These are phyloP conservation scores for Ylistrum balloti DNA, from an alignment of 1,140 invertebrate genomes.

Conservation along the genomic window DNA sequence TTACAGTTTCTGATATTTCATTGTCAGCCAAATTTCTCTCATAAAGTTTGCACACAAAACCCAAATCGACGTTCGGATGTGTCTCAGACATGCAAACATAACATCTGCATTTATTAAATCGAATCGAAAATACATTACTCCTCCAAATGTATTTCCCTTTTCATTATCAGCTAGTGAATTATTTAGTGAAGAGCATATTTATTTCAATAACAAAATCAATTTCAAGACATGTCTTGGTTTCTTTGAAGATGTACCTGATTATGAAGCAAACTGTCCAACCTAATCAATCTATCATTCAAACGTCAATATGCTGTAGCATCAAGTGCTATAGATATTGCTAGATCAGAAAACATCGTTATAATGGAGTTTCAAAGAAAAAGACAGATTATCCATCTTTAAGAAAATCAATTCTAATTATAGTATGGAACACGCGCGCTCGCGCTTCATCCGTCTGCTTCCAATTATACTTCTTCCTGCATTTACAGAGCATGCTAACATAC, in stretches of 20 bases:
- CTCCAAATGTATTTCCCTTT: background rate
- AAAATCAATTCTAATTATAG: slow-evolving; percentile 17
- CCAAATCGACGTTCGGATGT: no score
- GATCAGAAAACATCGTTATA: background rate
- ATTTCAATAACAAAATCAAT: slow-evolving; percentile 28
- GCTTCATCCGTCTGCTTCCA: background rate
- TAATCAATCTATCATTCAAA: background rate
- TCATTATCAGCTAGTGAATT: background rate
- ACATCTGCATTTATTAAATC: background rate
- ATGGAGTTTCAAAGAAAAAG: background rate
- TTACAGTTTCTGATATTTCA: no score
- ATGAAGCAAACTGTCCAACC: background rate
- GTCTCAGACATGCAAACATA: background rate
- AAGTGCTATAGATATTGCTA: background rate
- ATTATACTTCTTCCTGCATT: background rate
- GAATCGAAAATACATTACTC: background rate
- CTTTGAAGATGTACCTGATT: background rate
- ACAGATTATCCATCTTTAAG: background rate
- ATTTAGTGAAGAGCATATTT: background rate
- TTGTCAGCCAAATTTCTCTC: no score
- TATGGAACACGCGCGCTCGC: background rate
- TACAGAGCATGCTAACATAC: background rate
- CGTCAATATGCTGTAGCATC: background rate
- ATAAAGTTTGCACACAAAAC: background rate
- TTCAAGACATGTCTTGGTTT: background rate